phyloP scores from a whole-genome alignment of 2,113 vertebrate genomes.

The Pelmatolapia mariae region DNA sequence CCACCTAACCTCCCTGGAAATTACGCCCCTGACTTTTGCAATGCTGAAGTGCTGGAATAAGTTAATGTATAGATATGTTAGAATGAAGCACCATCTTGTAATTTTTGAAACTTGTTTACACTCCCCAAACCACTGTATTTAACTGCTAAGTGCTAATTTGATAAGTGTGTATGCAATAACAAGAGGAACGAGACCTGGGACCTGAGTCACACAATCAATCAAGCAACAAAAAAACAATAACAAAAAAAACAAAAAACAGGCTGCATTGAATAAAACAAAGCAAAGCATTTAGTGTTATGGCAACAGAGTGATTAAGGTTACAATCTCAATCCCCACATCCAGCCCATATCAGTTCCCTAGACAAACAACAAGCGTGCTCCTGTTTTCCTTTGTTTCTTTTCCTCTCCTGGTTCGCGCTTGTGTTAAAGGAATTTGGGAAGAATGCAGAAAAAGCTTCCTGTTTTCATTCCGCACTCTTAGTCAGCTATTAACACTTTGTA shows the following conservation, averaged over 20 bases:
- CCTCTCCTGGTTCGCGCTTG: conserved; percentile 50
- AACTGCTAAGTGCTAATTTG: background rate
- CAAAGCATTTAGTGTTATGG: conserved; percentile 49
- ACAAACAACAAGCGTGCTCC: conserved; percentile 20
- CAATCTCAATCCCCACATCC: conserved; percentile 65
- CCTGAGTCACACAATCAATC: background rate
- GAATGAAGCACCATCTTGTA: background rate
- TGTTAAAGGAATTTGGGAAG: conserved; percentile 63
- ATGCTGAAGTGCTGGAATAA: background rate
- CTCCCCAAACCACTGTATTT: background rate
- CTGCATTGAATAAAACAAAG: conserved; percentile 21
- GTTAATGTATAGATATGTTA: background rate
- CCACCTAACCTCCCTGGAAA: background rate
- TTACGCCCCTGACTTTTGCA: background rate
- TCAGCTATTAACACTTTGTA: conserved; percentile 46
- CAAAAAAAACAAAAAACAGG: background rate
- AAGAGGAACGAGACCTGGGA: background rate
- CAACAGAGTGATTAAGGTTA: conserved; percentile 68
- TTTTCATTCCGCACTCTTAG: conserved; percentile 67
- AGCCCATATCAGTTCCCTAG: conserved; percentile 59
- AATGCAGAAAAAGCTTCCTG: conserved; percentile 83
- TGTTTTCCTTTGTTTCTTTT: conserved; percentile 62
- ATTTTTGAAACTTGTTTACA: background rate
- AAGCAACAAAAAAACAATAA: background rate
- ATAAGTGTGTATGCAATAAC: background rate